A percentile compares a stretch with the other conserved stretches of the same genome.
These are phyloP conservation scores for Eunapius fragilis DNA, from an alignment of 37 sponge, comb jelly and placozoan genomes.

Conservation along the genomic window DNA sequence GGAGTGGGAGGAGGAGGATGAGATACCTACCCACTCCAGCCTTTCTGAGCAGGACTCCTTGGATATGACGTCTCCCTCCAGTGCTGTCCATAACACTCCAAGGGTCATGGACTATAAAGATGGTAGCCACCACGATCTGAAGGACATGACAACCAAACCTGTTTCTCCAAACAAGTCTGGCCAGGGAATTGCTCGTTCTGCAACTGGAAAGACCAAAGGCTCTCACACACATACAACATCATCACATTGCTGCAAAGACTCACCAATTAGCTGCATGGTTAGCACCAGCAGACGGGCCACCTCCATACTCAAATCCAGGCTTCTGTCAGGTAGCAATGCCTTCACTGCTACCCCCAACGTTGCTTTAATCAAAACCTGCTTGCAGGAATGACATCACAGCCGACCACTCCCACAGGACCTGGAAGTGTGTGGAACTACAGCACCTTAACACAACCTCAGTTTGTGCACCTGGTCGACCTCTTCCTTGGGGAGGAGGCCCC, in stretches of 20 bases:
- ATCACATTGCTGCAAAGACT: not conserved
- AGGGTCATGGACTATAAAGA: not conserved
- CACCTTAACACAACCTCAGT: slow-evolving; percentile 46
- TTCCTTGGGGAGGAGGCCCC: slow-evolving; percentile 41
- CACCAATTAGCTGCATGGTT: not conserved
- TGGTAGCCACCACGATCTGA: not conserved
- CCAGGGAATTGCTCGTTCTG: too few species aligned
- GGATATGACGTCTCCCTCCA: slow-evolving; percentile 1
- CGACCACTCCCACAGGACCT: slow-evolving; percentile 51
- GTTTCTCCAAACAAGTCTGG: not conserved
- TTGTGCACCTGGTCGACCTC: slow-evolving; percentile 62
- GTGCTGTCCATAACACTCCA: not conserved
- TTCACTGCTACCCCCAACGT: not conserved
- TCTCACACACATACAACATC: not conserved
- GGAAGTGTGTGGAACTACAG: slow-evolving; percentile 56
- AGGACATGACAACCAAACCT: not conserved
- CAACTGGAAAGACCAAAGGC: not conserved
- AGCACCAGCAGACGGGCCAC: not conserved
- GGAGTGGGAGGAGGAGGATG: slow-evolving; percentile 41
- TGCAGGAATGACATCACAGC: not conserved
- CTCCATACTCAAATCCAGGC: not conserved
- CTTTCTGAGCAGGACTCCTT: slow-evolving; percentile 35
- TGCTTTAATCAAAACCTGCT: not conserved
- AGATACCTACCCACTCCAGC: slow-evolving; percentile 1
- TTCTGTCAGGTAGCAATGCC: not conserved